phyloP scores from a whole-genome alignment of 2,888 invertebrate species.

The Melanargia galathea region DNA sequence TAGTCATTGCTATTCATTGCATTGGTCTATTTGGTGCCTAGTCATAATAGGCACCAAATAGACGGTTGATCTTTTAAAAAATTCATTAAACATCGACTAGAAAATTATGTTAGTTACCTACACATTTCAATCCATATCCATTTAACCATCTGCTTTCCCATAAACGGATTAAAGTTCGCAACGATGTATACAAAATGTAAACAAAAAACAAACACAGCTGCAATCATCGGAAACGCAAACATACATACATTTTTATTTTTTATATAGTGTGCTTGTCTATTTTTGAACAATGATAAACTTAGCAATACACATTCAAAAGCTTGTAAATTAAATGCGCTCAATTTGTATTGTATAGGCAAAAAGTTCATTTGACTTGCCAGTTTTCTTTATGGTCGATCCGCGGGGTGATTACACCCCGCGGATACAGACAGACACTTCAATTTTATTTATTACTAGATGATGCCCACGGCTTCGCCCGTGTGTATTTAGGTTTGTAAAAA shows the following conservation, averaged over 20 bases:
- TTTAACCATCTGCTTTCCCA: conserved; percentile 7
- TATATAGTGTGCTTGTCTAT: not conserved
- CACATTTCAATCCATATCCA: conserved; percentile 12
- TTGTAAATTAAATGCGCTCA: conserved; percentile 5
- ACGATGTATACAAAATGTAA: not conserved
- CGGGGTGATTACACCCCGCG: too few relatives aligned
- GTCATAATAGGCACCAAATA: not conserved
- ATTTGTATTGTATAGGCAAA: conserved; percentile 5
- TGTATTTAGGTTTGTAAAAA: too few relatives aligned
- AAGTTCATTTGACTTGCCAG: not conserved
- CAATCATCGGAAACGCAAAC: conserved; percentile 17
- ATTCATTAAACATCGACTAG: conserved; percentile 12
- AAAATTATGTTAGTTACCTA: not conserved
- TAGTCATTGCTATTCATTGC: too few relatives aligned
- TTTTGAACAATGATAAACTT: conserved; percentile 14
- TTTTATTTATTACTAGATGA: too few relatives aligned
- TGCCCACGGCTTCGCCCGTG: too few relatives aligned
- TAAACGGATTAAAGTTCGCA: conserved; percentile 9
- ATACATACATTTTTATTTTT: not conserved
- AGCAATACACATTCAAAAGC: conserved; percentile 18
- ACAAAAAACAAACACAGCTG: conserved; percentile 21
- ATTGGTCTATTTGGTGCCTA: too few relatives aligned
- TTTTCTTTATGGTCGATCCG: not conserved
- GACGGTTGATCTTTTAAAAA: conserved; percentile 16
- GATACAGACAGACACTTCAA: too few relatives aligned